Conservation (phyloP, 1,140 invertebrate species). For the Cydia splendana region DNA sequence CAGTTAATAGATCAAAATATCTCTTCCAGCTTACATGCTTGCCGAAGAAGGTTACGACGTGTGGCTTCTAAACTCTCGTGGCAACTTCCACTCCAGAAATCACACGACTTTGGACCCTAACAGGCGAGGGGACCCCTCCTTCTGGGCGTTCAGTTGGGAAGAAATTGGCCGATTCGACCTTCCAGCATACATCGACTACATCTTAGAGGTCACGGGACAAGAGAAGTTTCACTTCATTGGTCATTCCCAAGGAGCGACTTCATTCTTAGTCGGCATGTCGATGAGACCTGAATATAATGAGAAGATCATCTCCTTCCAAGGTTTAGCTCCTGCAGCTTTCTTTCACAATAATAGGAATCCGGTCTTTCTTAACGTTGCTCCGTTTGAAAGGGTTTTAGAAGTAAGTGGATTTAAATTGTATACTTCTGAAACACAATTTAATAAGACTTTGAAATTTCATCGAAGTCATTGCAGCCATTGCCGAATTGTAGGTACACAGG, state of each 20-base stretch:
- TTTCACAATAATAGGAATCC: slow-evolving; percentile 64
- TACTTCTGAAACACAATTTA: not conserved
- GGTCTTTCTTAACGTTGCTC: slow-evolving; percentile 49
- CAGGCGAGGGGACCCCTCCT: slow-evolving; percentile 62
- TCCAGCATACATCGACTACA: slow-evolving; percentile 83
- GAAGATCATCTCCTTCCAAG: slow-evolving; percentile 78
- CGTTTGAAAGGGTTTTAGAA: slow-evolving; percentile 41
- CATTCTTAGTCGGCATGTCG: slow-evolving; percentile 81
- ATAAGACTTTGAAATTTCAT: no score
- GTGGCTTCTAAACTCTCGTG: slow-evolving; percentile 86
- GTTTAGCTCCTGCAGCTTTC: slow-evolving; percentile 82
- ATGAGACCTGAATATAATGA: slow-evolving; percentile 81
- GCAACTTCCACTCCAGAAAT: slow-evolving; percentile 83
- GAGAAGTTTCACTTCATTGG: slow-evolving; percentile 77
- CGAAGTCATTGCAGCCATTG: no score
- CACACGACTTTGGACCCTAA: slow-evolving; percentile 74
- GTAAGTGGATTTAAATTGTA: slow-evolving; percentile 38
- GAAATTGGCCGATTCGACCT: slow-evolving; percentile 83
- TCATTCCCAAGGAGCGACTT: slow-evolving; percentile 80
- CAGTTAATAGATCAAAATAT: not conserved
- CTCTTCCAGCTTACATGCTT: slow-evolving; percentile 43
- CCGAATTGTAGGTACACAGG: no score
- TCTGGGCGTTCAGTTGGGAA: slow-evolving; percentile 82
- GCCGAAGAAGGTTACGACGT: slow-evolving; percentile 82
- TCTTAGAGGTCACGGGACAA: slow-evolving; percentile 74